A percentile compares a stretch with the other conserved stretches of the same genome.
Evolutionary conservation across 2,113 vertebrate species (phyloP).

Genomic region (Callocephalon fimbriatum): DNA sequence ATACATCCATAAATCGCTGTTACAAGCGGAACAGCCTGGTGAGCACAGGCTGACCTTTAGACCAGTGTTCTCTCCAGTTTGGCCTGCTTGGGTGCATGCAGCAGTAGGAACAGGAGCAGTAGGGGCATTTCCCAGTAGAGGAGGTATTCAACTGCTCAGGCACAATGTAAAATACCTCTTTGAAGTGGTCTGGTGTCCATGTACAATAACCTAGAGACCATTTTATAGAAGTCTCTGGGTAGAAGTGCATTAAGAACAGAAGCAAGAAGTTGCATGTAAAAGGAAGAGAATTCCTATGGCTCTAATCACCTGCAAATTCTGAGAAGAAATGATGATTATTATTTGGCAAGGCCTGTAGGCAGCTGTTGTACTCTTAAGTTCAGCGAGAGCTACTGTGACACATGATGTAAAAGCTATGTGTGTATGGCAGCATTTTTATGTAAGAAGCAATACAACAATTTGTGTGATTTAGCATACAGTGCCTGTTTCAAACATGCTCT

Average conservation of each 20-base stretch:
- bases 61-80: neutral
- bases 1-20: neutral
- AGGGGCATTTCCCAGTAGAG: neutral
- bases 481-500: neutral
- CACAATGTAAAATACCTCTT: neutral
- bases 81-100: neutral
- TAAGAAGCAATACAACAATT: neutral
- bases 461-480: neutral
- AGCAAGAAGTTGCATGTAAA: neutral
- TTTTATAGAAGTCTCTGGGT: fast-evolving
- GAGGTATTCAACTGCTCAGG: neutral
- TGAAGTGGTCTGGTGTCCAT: neutral
- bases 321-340: neutral
- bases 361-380: neutral
- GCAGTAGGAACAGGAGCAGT: neutral
- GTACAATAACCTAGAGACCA: neutral
- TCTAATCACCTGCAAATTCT: neutral
- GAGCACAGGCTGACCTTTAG: neutral
- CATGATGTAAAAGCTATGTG: neutral
- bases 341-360: neutral
- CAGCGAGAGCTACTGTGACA: neutral
- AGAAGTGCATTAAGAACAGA: neutral
- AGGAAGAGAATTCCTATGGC: neutral
- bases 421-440: neutral
- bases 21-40: neutral